These are phyloP conservation scores for Bruchidius siliquastri DNA, from an alignment of 2,888 invertebrate species.

Conservation along the genomic window DNA sequence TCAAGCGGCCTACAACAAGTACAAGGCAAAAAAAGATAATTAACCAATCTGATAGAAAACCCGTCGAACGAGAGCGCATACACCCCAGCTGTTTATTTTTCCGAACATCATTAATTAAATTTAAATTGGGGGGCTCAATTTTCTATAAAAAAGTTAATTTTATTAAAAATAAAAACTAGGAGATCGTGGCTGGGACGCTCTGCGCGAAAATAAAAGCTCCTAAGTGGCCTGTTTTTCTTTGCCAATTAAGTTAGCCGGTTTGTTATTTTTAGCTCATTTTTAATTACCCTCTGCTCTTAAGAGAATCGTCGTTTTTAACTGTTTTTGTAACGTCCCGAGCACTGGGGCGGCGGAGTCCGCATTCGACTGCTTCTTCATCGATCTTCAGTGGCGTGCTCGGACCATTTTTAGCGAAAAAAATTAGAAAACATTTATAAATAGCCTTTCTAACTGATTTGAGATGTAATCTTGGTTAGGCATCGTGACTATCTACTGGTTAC, in stretches of 20 bases:
- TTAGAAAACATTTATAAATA: no score
- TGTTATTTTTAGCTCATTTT: conserved; percentile 48
- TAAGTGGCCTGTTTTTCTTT: conserved; percentile 43
- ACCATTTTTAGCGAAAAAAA: no score
- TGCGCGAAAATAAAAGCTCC: conserved; percentile 21
- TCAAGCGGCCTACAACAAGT: neutral
- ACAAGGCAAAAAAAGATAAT: neutral
- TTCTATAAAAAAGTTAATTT: conserved; percentile 19
- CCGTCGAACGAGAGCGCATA: neutral
- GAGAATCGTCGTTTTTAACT: conserved; percentile 37
- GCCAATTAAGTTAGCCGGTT: conserved; percentile 46
- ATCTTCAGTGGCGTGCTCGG: conserved; percentile 10
- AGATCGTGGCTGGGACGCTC: conserved; percentile 5
- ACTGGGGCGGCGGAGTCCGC: neutral
- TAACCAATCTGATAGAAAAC: neutral
- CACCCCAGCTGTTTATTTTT: neutral
- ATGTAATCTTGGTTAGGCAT: no score
- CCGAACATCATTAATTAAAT: conserved; percentile 1
- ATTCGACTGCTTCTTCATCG: conserved; percentile 19
- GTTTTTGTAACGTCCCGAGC: conserved; percentile 28
- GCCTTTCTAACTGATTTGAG: no score
- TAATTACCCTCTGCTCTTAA: conserved; percentile 42
- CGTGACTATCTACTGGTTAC: no score
- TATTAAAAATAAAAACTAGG: conserved; percentile 24
- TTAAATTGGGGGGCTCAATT: conserved; percentile 2